Conservation (phyloP, 2,888 invertebrate genomes). For the Clepsis dumicolana region DNA sequence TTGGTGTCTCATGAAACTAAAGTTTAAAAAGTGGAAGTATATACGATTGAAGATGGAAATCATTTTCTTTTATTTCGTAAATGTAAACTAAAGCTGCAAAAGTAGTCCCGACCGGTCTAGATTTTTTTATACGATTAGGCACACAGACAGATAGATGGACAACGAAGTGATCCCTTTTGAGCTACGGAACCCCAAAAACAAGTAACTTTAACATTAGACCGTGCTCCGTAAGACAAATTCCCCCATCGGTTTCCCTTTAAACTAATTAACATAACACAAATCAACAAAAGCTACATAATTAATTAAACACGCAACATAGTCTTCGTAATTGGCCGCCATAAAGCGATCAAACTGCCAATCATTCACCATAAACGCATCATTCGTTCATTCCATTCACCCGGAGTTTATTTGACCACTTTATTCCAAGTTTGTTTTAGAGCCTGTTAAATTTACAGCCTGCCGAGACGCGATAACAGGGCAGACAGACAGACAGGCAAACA, state of each 20-base stretch:
- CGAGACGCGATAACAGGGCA: conserved; percentile 40
- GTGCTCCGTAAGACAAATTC: not conserved
- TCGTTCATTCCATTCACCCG: conserved; percentile 26
- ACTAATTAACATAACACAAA: conserved; percentile 10
- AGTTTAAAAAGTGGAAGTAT: too few relatives aligned
- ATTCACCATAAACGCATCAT: conserved; percentile 38
- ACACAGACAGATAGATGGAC: too few relatives aligned
- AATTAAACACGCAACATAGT: conserved; percentile 35
- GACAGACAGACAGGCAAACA: conserved; percentile 42
- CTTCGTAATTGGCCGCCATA: conserved; percentile 30
- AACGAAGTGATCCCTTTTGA: too few relatives aligned
- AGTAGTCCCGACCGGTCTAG: too few relatives aligned
- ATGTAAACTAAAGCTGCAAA: too few relatives aligned
- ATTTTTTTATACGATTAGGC: too few relatives aligned
- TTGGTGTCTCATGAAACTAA: not conserved
- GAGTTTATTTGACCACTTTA: conserved; percentile 39
- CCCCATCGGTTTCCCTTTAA: not conserved
- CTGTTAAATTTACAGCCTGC: conserved; percentile 43
- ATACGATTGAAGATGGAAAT: too few relatives aligned
- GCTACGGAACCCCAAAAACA: too few relatives aligned
- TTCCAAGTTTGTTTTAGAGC: conserved; percentile 42
- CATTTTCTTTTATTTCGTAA: too few relatives aligned
- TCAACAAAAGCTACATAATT: conserved; percentile 8
- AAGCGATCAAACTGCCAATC: conserved; percentile 24
- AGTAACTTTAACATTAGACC: not conserved